Base-by-base conservation (phyloP, 2,888 invertebrate species). In the Ischnus inquisitorius region DNA sequence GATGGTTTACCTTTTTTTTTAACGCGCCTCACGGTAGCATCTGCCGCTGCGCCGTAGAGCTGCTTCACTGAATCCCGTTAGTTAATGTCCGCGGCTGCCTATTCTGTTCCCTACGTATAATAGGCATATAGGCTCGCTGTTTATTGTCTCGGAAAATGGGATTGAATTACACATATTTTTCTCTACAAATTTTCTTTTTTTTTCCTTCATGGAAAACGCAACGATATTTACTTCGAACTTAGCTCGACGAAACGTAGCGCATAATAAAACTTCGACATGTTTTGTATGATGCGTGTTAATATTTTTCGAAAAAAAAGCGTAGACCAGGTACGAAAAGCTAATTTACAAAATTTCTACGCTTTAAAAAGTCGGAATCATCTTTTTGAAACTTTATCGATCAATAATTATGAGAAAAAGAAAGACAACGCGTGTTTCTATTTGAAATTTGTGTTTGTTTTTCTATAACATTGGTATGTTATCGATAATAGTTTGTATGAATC, bases 1-100 rank as follows among this genome's bases (percentile, higher is more conserved):
- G 68, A 34, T 76, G 48, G 62, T 82, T 84, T 80, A 60, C 68
- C 67, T 46, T 67, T 71, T 75, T 72, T 76, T 85, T 79, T 74
- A 82, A 84, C 74, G 80, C 82, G 75, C 76, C 76, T 84, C 84
- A 43, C 80, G 78, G 67, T 78, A 81, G 82, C 86, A 84, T 86
- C 84, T 86, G 84, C 86, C 76, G 78, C 65, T 79, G 22, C 46
- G 46, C 62, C 25, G 48, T 48, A 60, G 74, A 39, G 39, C 39
- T 3, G 34, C 62, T 3, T 43, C 60, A 10, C 72, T 51, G 22
- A 22, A 28, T 51, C 68, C 51, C 77, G 78, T 82, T 71, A 78
- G 72, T 85, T 77, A 85, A 85, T 80, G 80, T 75, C 65, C 77
- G 69, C 68, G 72, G 14, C 41, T 41, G 41, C 65, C 65, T 65